Conservation (phyloP, 35 echinoderm and acorn worm species). For the Holothuria glaberrima region DNA sequence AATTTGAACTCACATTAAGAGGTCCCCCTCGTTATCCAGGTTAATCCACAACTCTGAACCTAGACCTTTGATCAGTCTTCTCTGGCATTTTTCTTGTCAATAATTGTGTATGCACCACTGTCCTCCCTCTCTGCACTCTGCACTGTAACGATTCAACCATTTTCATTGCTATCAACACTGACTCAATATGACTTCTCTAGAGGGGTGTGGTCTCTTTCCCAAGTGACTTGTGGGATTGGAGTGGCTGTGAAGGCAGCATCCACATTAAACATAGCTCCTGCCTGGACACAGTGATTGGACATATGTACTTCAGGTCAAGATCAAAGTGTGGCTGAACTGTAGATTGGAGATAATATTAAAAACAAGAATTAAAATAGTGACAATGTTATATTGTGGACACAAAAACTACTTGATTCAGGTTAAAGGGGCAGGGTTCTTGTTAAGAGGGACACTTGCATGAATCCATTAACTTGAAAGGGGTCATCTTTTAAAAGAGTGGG, state of each 20-base stretch:
- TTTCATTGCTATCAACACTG: constrained; percentile 75
- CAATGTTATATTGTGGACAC: too few relatives aligned
- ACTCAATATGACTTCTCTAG: constrained; percentile 59
- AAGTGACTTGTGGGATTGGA: constrained; percentile 85
- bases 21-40: constrained; percentile 89
- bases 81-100: constrained; percentile 89
- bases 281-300: constrained; percentile 78
- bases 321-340: constrained; percentile 87
- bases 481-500: too few relatives aligned
- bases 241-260: constrained; percentile 86
- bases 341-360: too few relatives aligned
- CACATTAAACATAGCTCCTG: constrained; percentile 85
- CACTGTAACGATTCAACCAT: constrained; percentile 58
- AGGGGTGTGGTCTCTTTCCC: constrained; percentile 68
- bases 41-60: constrained; percentile 90
- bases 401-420: too few relatives aligned
- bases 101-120: constrained; percentile 82
- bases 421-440: too few relatives aligned
- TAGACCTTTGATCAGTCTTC: constrained; percentile 71
- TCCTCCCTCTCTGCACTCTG: constrained; percentile 81
- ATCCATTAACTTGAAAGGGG: too few relatives aligned
- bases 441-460: too few relatives aligned
- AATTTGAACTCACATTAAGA: constrained; percentile 63
- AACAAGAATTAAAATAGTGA: too few relatives aligned
- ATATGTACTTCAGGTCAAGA: constrained; percentile 77